Evolutionary conservation across 1,140 invertebrate genomes (phyloP), one percentile per base, ranked within the genome.

Genomic region (Musca domestica): DNA sequence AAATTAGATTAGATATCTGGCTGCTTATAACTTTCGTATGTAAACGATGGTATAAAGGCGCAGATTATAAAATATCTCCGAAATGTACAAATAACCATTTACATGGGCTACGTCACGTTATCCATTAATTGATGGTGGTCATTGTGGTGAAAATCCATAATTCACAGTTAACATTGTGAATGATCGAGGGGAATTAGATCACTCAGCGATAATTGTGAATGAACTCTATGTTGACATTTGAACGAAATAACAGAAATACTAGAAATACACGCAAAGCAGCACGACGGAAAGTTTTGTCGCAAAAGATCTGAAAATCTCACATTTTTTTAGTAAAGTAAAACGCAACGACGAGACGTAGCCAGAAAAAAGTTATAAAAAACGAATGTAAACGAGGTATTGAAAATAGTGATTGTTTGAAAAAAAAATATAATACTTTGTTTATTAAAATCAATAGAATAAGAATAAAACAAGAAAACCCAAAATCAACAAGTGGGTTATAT

Each of bases 401-500:
- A 20, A 61, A 61, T 41, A 9, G 34, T 41, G 34, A 41, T 41
- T 41, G 10, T 41, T 41, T 10, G 6, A 5, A 41, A 41, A 9
- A 12, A 5, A 41, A 41, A 10, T 41, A 5, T 41, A n/a, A n/a
- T 5, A n/a, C n/a, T n/a, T n/a, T 30, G 27, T 9, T 4, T 30
- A 30, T 30, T 30, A 3, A 58, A 41, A 41, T n/a, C 3, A 41
- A 56, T 27, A 54, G n/a, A n/a, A n/a, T n/a, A n/a, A n/a, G n/a
- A 54, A 54, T 25, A 14, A 23, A 54, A 7, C 15, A 34, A 56
- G 14, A 23, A 27, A 58, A 12, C n/a, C 17, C 34, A 61, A 41
- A 61, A 61, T 61, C 56, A 61, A 61, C 56, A 61, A 61, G 56
- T 61, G 56, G 54, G 27, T 30, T 30, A 30, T 30, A 30, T 30